Conservation (phyloP, 2,888 invertebrate species). For the Dicyrtomina minuta region DNA sequence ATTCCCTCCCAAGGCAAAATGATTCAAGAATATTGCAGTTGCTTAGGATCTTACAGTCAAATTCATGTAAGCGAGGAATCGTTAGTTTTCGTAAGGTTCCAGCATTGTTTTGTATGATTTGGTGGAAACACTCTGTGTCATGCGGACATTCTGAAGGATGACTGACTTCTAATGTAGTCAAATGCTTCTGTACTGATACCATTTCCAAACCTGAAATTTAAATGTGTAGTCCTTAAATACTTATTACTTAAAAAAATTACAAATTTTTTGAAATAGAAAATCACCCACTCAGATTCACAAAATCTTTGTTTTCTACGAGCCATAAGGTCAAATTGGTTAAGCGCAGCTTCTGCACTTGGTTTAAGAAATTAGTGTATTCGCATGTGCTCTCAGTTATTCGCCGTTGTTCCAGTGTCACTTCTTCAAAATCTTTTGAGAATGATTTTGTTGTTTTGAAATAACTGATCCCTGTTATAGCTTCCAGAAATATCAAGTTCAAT, state of each 20-base stretch:
- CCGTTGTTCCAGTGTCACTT: no score
- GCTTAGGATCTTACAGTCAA: constrained; percentile 6
- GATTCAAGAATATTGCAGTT: constrained; percentile 1
- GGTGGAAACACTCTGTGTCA: no score
- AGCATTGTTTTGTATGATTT: constrained; percentile 12
- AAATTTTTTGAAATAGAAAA: neutral
- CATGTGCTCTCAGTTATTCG: no score
- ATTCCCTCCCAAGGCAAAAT: constrained; percentile 24
- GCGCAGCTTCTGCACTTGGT: neutral
- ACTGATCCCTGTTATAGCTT: constrained; percentile 6
- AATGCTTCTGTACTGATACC: neutral
- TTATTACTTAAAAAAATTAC: neutral
- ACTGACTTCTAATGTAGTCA: constrained; percentile 14
- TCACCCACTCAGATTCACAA: constrained; percentile 6
- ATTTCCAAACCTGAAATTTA: neutral
- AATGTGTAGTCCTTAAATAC: neutral
- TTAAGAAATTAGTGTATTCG: no score
- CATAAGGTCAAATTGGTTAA: constrained; percentile 8
- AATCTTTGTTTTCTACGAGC: constrained; percentile 21
- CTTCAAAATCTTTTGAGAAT: constrained; percentile 2
- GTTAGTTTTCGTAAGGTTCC: constrained; percentile 11
- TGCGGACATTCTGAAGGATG: no score
- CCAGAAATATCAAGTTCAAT: constrained; percentile 19
- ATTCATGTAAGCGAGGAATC: constrained; percentile 10
- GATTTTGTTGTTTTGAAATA: neutral